Evolutionary conservation across 2,113 vertebrate species (phyloP), one percentile per base, ranked within the genome.

Genomic region (Cacatua alba): DNA sequence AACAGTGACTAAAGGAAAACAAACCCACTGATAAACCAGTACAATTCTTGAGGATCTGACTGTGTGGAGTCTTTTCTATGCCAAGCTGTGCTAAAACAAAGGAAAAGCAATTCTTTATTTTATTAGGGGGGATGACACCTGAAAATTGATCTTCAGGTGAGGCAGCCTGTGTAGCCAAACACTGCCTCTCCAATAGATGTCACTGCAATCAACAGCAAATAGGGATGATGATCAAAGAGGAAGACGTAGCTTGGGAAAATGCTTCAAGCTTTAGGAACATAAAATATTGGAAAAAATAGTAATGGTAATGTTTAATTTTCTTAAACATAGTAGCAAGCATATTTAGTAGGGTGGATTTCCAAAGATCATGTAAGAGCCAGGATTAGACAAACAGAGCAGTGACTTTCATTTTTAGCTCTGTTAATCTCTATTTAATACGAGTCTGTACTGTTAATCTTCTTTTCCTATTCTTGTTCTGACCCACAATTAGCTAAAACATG

Each of bases 181-280:
- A 2, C 92, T 90, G 37, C 95, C 80, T 98, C 93, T 94, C 98
- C 98, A 96, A 97, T 96, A 98, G 98, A 96, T 98, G 98, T 98
- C 98, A 98, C 97, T 98, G 60, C 94, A 97, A 94, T 92, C 98
- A 98, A 91, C 95, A 95, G 94, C 92, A 97, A 94, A 87, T 65
- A 91, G 55, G 63, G 83, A 67, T 59, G 63, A 91, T 88, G 89
- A n/a, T 94, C 93, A 37, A 35, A 74, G 90, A 67, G 65, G 62
- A 84, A 80, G 70, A 90, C 13, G 71, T 43, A 64, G 83, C 88
- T 62, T 68, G 77, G 44, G 35, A 53, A 86, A 88, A 89, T 39
- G 25, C 72, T 82, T 48, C 16, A 48, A 67, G 64, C 53, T 79
- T 52, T 49, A 44, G 57, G 69, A 67, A 79, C 87, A 69, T 21